Evolutionary conservation across 1,140 invertebrate species (phyloP).

Genomic region (Hermetia illucens): DNA sequence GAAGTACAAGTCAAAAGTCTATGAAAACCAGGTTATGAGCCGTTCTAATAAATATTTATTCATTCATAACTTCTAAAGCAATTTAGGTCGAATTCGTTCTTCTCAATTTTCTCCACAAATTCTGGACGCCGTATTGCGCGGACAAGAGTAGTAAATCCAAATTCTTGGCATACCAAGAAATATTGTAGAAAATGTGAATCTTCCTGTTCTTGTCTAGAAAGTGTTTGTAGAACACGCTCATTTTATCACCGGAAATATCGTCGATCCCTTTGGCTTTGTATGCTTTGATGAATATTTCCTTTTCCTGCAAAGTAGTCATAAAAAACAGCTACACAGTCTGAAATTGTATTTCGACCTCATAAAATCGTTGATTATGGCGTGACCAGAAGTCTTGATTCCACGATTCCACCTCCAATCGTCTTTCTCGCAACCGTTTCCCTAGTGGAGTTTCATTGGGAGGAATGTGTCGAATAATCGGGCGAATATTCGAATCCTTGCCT

Average conservation of each 20-base stretch:
- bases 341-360: conserved; percentile 29
- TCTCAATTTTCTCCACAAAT: conserved; percentile 15
- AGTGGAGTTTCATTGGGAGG: conserved; percentile 45
- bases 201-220: conserved; percentile 67
- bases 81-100: no score
- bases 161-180: conserved; percentile 61
- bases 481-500: conserved; percentile 59
- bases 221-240: conserved; percentile 72
- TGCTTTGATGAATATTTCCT: conserved; percentile 43
- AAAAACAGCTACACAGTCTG: background rate
- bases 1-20: no score
- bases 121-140: conserved; percentile 39
- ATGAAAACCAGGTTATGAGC: no score
- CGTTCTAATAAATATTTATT: no score
- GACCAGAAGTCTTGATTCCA: conserved; percentile 77
- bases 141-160: conserved; percentile 43
- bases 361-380: conserved; percentile 57
- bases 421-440: conserved; percentile 46
- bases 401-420: conserved; percentile 49
- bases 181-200: conserved; percentile 52
- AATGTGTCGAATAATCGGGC: conserved; percentile 50
- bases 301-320: conserved; percentile 38
- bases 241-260: conserved; percentile 56
- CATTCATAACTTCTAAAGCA: no score
- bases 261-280: conserved; percentile 34